Evolutionary conservation across 2,888 invertebrate species (phyloP).

Genomic region (Aporophyla lueneburgensis): DNA sequence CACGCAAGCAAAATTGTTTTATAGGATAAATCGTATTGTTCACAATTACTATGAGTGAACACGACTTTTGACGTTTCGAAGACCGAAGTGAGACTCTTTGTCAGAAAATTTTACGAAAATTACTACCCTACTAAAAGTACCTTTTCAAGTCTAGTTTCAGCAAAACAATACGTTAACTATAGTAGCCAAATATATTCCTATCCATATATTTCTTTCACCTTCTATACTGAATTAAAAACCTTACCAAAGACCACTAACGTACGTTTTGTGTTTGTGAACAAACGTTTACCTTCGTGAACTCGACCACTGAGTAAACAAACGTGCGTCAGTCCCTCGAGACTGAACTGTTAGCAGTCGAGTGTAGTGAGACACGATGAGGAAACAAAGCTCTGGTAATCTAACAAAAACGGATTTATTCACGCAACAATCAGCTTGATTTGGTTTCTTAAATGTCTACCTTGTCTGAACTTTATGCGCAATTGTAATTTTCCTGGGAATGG

Average conservation of each 20-base stretch:
- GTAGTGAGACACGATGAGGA: conserved; percentile 23
- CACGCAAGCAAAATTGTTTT: not conserved
- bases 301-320: conserved; percentile 20
- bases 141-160: not conserved
- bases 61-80: not conserved
- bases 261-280: conserved; percentile 25
- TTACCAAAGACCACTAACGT: conserved; percentile 5
- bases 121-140: too few relatives aligned
- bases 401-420: conserved; percentile 26
- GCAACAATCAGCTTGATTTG: not conserved
- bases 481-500: too few relatives aligned
- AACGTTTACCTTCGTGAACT: conserved; percentile 29
- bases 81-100: not conserved
- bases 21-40: not conserved
- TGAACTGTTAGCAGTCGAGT: conserved; percentile 28
- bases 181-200: not conserved
- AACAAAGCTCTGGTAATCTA: conserved; percentile 17
- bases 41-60: too few relatives aligned
- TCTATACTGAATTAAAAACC: not conserved
- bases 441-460: not conserved
- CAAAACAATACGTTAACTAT: not conserved
- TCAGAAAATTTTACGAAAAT: not conserved
- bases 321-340: conserved; percentile 17
- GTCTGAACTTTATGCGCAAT: too few relatives aligned
- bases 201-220: not conserved